These are phyloP conservation scores for Fulica atra DNA, from an alignment of 2,113 vertebrate genomes.

Conservation along the genomic window DNA sequence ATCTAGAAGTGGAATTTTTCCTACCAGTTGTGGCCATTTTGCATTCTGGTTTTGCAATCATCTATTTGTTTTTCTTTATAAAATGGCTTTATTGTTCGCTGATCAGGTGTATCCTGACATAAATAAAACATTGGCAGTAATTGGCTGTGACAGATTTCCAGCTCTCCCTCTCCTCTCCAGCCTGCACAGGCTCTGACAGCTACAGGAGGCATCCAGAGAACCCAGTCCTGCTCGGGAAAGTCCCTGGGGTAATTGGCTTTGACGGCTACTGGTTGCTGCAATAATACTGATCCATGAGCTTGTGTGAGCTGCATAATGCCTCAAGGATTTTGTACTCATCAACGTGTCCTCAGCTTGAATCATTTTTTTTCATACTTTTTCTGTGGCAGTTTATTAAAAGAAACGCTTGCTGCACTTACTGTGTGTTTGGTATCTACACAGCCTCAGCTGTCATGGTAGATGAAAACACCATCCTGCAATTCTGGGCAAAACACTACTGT, in stretches of 20 bases:
- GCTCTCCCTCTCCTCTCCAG: not conserved
- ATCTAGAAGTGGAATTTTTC: rapidly evolving
- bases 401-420: slow-evolving; percentile 75
- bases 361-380: slow-evolving; percentile 59
- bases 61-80: not conserved
- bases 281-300: slow-evolving; percentile 75
- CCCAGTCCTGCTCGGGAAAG: not conserved
- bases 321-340: slow-evolving; percentile 77
- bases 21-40: slow-evolving; percentile 17
- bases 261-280: slow-evolving; percentile 75
- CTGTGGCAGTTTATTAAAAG: slow-evolving; percentile 86
- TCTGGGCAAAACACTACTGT: slow-evolving; percentile 4
- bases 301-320: slow-evolving; percentile 79
- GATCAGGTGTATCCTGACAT: slow-evolving; percentile 61
- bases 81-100: slow-evolving; percentile 63
- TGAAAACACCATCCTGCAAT: slow-evolving; percentile 71
- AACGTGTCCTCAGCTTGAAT: slow-evolving; percentile 64
- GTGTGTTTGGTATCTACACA: slow-evolving; percentile 78
- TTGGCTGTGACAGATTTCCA: slow-evolving; percentile 74
- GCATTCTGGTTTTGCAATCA: slow-evolving; percentile 33
- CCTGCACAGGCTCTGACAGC: slow-evolving; percentile 46
- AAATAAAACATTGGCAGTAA: slow-evolving; percentile 76
- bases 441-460: slow-evolving; percentile 80
- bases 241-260: slow-evolving; percentile 81
- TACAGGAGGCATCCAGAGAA: slow-evolving; percentile 25